Base-by-base conservation (phyloP, 2,113 vertebrate genomes). In the Phycodurus eques region DNA sequence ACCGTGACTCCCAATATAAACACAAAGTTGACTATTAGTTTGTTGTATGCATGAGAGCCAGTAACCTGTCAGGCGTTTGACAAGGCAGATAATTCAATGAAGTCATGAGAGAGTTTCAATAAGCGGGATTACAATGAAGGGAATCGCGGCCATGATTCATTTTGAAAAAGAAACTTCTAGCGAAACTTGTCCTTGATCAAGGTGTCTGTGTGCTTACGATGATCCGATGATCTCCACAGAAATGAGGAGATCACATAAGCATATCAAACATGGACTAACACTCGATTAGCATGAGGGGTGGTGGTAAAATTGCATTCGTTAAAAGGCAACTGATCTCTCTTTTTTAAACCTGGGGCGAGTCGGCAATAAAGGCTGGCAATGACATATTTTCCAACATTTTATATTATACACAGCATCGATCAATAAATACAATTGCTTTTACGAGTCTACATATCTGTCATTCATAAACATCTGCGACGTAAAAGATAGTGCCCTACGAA, bases 201-300 rank as follows among this genome's bases (percentile, higher is more conserved):
- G 44, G 64, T 75, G 83, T 88, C 80, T 88, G 78, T 67, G 74
- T 68, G 82, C 71, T 51, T 77, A 87, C 72, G 74, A 83, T 86
- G 87, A 87, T 90, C 86, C 61, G 70, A 63, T 76, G 83, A 88
- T 80, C 78, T 81, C 20, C 60, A 42, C 22, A 80, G 84, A 90
- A 90, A 89, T 81, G 80, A 88, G 85, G 68, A 74, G 75, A 86
- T 78, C 79, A 81, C 33, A 88, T 83, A 76, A 88, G 5, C 86
- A 90, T 81, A 85, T 92, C 84, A 90, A 90, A 91, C 80, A 53
- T 22, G 22, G 20, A 68, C 70, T 80, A 75, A 83, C 71, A 68
- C 70, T 71, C 75, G 22, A 61, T 75, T 15, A 74, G 57, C 71
- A 22, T 3, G 65, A 65, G 57, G 56, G 62, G 66, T 1, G 72